Conservation (phyloP, 1,140 invertebrate species). For the Anagrus nilaparvatae region DNA sequence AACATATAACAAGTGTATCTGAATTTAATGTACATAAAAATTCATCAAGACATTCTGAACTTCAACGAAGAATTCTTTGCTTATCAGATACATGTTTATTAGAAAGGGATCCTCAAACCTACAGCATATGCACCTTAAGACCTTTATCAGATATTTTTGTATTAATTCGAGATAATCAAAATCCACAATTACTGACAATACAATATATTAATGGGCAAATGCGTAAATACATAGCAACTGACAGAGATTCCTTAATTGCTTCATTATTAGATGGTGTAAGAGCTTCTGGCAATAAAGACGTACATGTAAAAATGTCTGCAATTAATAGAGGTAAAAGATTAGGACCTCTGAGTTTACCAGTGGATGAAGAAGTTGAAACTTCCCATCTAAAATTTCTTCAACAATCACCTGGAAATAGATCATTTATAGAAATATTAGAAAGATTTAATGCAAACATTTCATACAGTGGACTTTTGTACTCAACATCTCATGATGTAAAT, state of each 20-base stretch:
- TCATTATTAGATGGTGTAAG: slow-evolving; percentile 92
- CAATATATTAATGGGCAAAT: slow-evolving; percentile 90
- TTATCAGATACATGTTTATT: slow-evolving; percentile 91
- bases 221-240: slow-evolving; percentile 76
- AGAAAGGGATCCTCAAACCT: slow-evolving; percentile 93
- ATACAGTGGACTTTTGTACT: slow-evolving; percentile 94
- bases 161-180: slow-evolving; percentile 76
- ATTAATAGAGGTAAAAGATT: slow-evolving; percentile 78
- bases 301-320: slow-evolving; percentile 84
- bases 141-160: slow-evolving; percentile 87
- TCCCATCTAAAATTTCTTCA: slow-evolving; percentile 75
- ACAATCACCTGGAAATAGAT: slow-evolving; percentile 52
- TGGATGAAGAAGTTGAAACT: slow-evolving; percentile 94
- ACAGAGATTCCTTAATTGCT: slow-evolving; percentile 88
- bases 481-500: slow-evolving; percentile 89
- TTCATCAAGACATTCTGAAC: slow-evolving; percentile 63
- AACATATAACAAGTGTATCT: slow-evolving; percentile 80
- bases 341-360: slow-evolving; percentile 74
- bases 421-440: slow-evolving; percentile 63
- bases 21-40: slow-evolving; percentile 90
- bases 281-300: slow-evolving; percentile 91
- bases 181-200: slow-evolving; percentile 88
- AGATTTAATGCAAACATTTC: slow-evolving; percentile 96
- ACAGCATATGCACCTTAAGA: slow-evolving; percentile 80
- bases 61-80: slow-evolving; percentile 80